Evolutionary conservation across 2,888 invertebrate genomes (phyloP).

Genomic region (Sminthurinus aureus): DNA sequence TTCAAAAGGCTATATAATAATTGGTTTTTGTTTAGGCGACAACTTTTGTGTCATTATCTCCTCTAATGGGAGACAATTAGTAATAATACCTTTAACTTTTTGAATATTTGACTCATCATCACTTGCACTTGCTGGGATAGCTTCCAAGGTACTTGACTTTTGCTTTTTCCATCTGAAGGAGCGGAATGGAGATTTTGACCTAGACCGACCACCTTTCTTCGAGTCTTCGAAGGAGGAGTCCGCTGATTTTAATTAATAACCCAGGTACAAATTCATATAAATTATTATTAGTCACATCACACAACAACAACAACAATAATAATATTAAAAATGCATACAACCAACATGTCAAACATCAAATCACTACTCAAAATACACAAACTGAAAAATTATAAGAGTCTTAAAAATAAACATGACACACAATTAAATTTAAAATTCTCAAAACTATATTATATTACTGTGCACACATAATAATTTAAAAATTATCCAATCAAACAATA

Average conservation of each 20-base stretch:
- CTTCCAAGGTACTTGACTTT: slow-evolving; percentile 67
- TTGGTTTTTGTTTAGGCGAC: neutral
- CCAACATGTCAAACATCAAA: neutral
- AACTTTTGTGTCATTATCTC: neutral
- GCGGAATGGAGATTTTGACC: slow-evolving; percentile 93
- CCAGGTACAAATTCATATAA: neutral
- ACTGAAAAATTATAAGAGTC: too few relatives aligned
- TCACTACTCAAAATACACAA: neutral
- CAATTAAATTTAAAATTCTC: too few relatives aligned
- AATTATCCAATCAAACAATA: too few relatives aligned
- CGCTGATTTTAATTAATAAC: slow-evolving; percentile 27
- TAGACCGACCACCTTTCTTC: slow-evolving; percentile 77
- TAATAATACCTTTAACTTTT: slow-evolving; percentile 60
- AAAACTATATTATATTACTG: too few relatives aligned
- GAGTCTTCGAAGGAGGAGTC: slow-evolving; percentile 49
- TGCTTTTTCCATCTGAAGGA: slow-evolving; percentile 89
- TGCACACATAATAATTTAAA: too few relatives aligned
- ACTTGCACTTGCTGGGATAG: slow-evolving; percentile 69
- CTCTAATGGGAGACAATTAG: neutral
- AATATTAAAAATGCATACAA: neutral
- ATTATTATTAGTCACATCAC: slow-evolving; percentile 22
- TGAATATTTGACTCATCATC: slow-evolving; percentile 79
- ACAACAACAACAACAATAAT: slow-evolving; percentile 31
- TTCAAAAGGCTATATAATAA: neutral
- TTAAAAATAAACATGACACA: too few relatives aligned